A percentile compares a stretch with the other conserved stretches of the same genome.
Evolutionary conservation across 2,113 vertebrate species (phyloP).

Genomic region (Machaerirhynchus nigripectus): DNA sequence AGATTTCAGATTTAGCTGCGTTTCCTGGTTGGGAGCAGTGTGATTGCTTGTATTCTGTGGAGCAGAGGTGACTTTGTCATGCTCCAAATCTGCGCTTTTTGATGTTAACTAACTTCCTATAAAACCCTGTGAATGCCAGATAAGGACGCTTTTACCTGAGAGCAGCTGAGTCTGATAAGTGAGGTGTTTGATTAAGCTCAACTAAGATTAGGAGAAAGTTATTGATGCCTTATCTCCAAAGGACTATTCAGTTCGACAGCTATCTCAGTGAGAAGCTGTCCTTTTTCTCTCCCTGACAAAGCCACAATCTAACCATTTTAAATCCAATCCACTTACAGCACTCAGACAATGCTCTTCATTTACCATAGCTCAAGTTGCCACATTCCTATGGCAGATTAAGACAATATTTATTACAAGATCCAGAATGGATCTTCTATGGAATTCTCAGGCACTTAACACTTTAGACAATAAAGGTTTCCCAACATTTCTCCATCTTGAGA

Average conservation of each 20-base stretch:
- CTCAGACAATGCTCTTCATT: constrained; percentile 10
- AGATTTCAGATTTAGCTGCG: not conserved
- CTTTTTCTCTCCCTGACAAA: constrained; percentile 15
- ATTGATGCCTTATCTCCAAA: constrained; percentile 53
- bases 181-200: constrained; percentile 51
- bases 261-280: constrained; percentile 8
- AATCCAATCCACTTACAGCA: constrained; percentile 6
- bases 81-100: constrained; percentile 27
- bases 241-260: constrained; percentile 20
- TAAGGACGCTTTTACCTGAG: constrained; percentile 48
- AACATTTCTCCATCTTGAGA: not conserved
- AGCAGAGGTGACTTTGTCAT: constrained; percentile 44
- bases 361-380: not conserved
- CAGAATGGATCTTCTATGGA: not conserved
- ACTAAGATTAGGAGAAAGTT: constrained; percentile 47
- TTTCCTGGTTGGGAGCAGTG: not conserved
- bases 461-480: not conserved
- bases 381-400: not conserved
- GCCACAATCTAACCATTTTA: constrained; percentile 18
- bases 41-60: not conserved
- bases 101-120: constrained; percentile 51
- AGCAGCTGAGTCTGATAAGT: constrained; percentile 38
- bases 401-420: not conserved
- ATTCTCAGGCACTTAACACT: not conserved
- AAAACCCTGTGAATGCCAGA: constrained; percentile 44